Conservation (phyloP, 2,797 vertebrate species). For the Uromys caudimaculatus region DNA sequence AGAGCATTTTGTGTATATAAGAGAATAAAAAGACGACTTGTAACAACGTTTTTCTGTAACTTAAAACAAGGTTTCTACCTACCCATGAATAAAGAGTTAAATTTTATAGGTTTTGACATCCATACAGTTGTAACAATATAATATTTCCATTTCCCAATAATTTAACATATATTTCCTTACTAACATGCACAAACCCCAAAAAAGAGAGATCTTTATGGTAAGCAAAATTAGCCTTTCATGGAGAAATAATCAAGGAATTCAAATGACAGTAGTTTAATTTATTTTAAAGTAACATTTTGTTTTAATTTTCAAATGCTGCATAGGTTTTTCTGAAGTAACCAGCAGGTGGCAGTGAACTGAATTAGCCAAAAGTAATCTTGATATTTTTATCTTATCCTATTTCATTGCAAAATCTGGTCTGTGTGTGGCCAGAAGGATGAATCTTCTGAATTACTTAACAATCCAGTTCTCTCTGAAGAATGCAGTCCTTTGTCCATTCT, state of each 20-base stretch:
- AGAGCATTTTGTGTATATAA: slow-evolving; percentile 6
- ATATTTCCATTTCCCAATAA: slow-evolving; percentile 42
- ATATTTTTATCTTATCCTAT: slow-evolving; percentile 48
- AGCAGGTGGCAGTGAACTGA: slow-evolving; percentile 76
- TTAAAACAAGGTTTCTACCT: slow-evolving; percentile 22
- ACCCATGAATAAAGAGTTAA: background rate
- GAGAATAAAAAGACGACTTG: background rate
- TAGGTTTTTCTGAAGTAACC: slow-evolving; percentile 59
- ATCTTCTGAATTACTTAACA: slow-evolving; percentile 48
- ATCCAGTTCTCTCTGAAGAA: slow-evolving; percentile 55
- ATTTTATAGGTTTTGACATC: slow-evolving; percentile 13
- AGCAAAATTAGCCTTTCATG: background rate
- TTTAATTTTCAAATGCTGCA: slow-evolving; percentile 53
- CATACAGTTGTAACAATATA: background rate
- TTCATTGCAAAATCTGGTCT: slow-evolving; percentile 55
- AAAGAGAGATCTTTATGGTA: background rate
- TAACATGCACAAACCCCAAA: background rate
- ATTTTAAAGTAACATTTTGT: slow-evolving; percentile 59
- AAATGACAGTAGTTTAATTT: slow-evolving; percentile 5
- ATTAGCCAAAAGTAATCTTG: slow-evolving; percentile 33
- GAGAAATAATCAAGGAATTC: slow-evolving; percentile 24
- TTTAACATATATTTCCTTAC: slow-evolving; percentile 38
- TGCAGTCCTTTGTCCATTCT: slow-evolving; percentile 50
- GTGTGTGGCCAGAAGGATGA: slow-evolving; percentile 37
- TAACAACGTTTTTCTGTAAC: background rate